Evolutionary conservation across 1,140 invertebrate genomes (phyloP).

Genomic region (Philopotamus ludificatus): DNA sequence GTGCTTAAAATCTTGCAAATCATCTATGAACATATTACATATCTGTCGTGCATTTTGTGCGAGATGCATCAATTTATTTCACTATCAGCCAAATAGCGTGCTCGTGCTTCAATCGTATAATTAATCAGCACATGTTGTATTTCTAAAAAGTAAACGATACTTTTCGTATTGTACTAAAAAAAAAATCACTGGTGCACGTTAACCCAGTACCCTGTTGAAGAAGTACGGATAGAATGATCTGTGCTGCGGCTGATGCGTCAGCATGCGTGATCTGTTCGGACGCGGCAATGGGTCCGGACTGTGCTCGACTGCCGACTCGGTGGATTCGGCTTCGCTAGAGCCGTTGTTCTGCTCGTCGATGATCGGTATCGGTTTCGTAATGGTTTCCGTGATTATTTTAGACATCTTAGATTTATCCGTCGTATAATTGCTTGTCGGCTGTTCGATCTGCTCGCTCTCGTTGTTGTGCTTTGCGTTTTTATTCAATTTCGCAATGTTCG

Average conservation of each 20-base stretch:
- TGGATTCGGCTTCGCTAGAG: slow-evolving; percentile 3
- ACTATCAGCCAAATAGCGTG: slow-evolving; percentile 17
- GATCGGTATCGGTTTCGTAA: background rate
- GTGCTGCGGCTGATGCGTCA: slow-evolving; percentile 38
- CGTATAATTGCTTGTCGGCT: background rate
- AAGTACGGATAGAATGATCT: slow-evolving; percentile 41
- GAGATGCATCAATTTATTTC: slow-evolving; percentile 1
- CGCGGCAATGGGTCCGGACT: slow-evolving; percentile 31
- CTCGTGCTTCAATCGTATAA: slow-evolving; percentile 11
- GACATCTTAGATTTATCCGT: background rate
- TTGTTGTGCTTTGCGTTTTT: slow-evolving; percentile 31
- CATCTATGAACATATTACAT: background rate
- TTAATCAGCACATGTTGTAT: slow-evolving; percentile 4
- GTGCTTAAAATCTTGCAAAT: background rate
- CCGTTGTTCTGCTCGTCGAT: slow-evolving; percentile 8
- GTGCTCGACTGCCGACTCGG: slow-evolving; percentile 26
- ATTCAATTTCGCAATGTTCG: slow-evolving; percentile 38
- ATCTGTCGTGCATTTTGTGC: slow-evolving; percentile 18
- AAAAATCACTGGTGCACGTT: slow-evolving; percentile 4
- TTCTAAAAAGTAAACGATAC: slow-evolving; percentile 3
- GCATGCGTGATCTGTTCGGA: slow-evolving; percentile 37
- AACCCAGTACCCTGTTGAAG: slow-evolving; percentile 41
- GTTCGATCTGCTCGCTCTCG: slow-evolving; percentile 36
- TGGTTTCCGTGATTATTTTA: background rate
- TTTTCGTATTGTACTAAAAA: slow-evolving; percentile 19